Evolutionary conservation across 2,113 vertebrate species (phyloP).

Genomic region (Chitala chitala): DNA sequence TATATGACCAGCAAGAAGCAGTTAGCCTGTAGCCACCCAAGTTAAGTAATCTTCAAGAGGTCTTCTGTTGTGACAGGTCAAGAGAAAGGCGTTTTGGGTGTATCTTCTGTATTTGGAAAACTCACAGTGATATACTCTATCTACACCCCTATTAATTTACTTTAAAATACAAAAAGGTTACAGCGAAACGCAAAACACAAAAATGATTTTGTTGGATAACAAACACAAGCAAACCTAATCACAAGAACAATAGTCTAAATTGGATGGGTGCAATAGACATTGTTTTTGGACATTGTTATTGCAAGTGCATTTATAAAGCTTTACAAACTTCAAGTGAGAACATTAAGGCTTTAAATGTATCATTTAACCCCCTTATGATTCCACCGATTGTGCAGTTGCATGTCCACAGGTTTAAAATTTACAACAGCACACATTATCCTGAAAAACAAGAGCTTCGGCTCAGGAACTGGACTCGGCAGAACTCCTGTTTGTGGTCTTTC

Average conservation of each 20-base stretch:
- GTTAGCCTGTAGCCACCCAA: neutral
- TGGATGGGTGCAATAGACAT: neutral
- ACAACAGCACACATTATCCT: neutral
- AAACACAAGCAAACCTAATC: neutral
- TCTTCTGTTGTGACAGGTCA: slow-evolving; percentile 2
- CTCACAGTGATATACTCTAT: slow-evolving; percentile 49
- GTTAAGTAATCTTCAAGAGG: no score
- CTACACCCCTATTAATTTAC: slow-evolving; percentile 50
- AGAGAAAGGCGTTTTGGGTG: slow-evolving; percentile 15
- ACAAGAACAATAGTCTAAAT: neutral
- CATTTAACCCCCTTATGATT: neutral
- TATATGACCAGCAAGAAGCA: slow-evolving; percentile 1
- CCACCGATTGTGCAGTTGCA: neutral
- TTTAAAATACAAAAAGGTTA: slow-evolving; percentile 53
- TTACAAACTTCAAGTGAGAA: slow-evolving; percentile 2
- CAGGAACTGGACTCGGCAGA: neutral
- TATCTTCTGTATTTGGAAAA: slow-evolving; percentile 29
- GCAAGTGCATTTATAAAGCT: slow-evolving; percentile 15
- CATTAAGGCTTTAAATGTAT: slow-evolving; percentile 15
- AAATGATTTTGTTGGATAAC: neutral
- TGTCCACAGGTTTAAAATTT: neutral
- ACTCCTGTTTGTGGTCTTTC: neutral
- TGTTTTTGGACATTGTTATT: slow-evolving; percentile 7
- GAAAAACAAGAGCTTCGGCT: neutral
- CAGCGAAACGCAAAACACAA: neutral